Percentiles rank a stretch among this genome's conserved stretches.
These are phyloP conservation scores for Drosophila mimetica DNA, from an alignment of 2,888 invertebrate species.

Conservation along the genomic window DNA sequence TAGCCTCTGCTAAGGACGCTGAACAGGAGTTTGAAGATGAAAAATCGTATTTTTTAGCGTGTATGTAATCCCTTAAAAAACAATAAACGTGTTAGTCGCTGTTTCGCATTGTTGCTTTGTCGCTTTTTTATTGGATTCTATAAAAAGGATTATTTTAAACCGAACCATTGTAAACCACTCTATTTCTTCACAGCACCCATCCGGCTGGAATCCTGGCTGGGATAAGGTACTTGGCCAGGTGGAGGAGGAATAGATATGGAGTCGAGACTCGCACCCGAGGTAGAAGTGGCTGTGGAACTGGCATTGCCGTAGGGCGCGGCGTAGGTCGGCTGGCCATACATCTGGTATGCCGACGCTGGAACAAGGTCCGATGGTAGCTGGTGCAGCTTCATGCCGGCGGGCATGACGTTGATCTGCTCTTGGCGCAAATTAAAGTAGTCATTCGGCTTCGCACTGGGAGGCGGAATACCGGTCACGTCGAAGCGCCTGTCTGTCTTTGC, in stretches of 20 bases:
- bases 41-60: no score
- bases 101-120: no score
- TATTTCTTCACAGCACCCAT: constrained; percentile 89
- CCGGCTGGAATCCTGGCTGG: constrained; percentile 97
- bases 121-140: constrained; percentile 1
- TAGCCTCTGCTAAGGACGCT: no score
- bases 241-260: constrained; percentile 83
- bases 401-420: constrained; percentile 83
- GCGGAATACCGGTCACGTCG: constrained; percentile 92
- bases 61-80: no score
- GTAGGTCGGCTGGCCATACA: constrained; percentile 82
- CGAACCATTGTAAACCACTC: not conserved
- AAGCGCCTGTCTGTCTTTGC: constrained; percentile 86
- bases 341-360: constrained; percentile 82
- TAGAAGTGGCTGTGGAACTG: constrained; percentile 28
- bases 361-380: constrained; percentile 84
- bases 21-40: no score
- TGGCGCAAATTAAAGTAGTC: constrained; percentile 87
- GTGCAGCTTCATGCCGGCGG: constrained; percentile 84
- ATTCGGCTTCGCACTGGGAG: constrained; percentile 87
- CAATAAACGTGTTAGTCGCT: no score
- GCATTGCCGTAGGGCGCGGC: constrained; percentile 84
- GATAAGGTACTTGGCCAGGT: constrained; percentile 91
- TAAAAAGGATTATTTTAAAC: constrained; percentile 7
- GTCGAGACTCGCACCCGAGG: constrained; percentile 64